phyloP scores from a whole-genome alignment of 2,113 vertebrate species.

The Cricetomys ansorgei region DNA sequence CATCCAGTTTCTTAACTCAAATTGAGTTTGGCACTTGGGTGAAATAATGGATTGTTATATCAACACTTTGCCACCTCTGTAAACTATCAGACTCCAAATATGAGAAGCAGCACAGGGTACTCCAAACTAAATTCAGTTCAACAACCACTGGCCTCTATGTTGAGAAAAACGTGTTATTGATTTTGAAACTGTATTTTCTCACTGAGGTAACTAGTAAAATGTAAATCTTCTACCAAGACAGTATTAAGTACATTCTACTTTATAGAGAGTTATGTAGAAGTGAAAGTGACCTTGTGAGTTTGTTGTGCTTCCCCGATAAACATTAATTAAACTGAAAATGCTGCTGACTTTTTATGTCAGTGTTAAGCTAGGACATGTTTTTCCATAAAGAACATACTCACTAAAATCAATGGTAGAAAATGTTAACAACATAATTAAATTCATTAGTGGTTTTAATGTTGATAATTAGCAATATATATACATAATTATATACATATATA shows the following conservation, averaged over 20 bases:
- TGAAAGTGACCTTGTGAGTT: not conserved
- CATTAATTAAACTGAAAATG: conserved; percentile 3
- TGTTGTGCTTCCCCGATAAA: not conserved
- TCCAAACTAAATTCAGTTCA: not conserved
- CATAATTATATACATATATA: too few species aligned
- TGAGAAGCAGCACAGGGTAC: not conserved
- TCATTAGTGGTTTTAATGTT: not conserved
- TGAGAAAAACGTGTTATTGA: not conserved
- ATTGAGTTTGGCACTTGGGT: not conserved
- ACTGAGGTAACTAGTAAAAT: not conserved
- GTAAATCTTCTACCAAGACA: not conserved
- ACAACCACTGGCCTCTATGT: not conserved
- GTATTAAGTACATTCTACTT: not conserved
- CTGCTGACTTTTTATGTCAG: not conserved
- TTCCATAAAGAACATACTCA: not conserved
- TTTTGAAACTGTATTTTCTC: not conserved
- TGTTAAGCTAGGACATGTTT: not conserved
- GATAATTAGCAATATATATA: too few species aligned
- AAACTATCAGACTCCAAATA: not conserved
- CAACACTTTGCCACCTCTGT: too few species aligned
- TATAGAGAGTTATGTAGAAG: not conserved
- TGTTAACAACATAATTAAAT: not conserved
- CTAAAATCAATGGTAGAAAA: not conserved
- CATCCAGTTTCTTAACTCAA: not conserved
- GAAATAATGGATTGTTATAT: not conserved